Conservation (phyloP, 1,140 invertebrate species). For the Dermatophagoides farinae region DNA sequence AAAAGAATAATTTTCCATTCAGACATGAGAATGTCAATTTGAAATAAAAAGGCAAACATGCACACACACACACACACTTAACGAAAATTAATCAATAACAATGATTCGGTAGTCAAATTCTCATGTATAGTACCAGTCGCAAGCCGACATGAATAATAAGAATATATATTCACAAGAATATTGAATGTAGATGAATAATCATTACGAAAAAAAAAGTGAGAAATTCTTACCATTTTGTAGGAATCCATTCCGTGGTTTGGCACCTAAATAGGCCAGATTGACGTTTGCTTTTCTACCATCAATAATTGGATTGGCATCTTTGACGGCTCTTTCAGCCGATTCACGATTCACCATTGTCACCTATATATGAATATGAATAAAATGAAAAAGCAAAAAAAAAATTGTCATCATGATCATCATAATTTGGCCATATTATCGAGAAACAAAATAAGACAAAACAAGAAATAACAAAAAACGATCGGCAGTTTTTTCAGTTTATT, state of each 20-base stretch:
- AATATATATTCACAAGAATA: not conserved
- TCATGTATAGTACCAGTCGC: not conserved
- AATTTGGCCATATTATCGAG: too few species aligned
- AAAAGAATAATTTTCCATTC: too few species aligned
- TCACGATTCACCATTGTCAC: conserved; percentile 88
- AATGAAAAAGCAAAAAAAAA: not conserved
- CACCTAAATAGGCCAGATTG: conserved; percentile 87
- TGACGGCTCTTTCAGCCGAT: conserved; percentile 81
- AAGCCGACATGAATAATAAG: not conserved
- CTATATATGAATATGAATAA: conserved; percentile 34
- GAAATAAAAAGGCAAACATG: not conserved
- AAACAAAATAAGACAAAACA: too few species aligned
- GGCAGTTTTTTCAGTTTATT: too few species aligned
- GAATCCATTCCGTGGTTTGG: conserved; percentile 72
- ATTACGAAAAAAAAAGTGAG: not conserved
- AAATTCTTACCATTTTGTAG: conserved; percentile 39
- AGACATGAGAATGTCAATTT: not conserved
- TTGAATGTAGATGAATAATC: not conserved
- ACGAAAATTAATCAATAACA: not conserved
- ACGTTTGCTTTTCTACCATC: conserved; percentile 96
- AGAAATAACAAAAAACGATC: too few species aligned
- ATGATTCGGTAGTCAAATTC: not conserved
- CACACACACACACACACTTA: not conserved
- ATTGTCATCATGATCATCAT: not conserved
- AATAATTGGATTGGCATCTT: conserved; percentile 94